phyloP scores from a whole-genome alignment of 2,797 vertebrate genomes.

The Thripadectes ignobilis region DNA sequence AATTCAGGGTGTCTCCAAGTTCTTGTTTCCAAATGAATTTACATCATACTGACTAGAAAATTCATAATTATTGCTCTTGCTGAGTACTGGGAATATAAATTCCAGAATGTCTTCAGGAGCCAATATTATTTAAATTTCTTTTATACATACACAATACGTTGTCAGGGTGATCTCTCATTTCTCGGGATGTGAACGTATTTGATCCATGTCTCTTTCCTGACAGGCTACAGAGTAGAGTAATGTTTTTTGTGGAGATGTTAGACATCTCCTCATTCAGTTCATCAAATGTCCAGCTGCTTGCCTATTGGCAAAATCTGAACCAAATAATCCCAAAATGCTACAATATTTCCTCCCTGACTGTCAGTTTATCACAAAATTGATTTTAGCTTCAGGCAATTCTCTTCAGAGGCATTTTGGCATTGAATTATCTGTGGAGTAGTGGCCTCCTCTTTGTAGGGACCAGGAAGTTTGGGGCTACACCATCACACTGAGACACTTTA shows the following conservation, averaged over 20 bases:
- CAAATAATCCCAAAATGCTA: neutral
- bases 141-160: neutral
- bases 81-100: neutral
- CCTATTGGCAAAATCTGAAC: neutral
- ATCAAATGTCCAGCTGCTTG: neutral
- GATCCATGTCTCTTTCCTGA: neutral
- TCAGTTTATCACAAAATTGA: conserved; percentile 9
- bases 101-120: neutral
- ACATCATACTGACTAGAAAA: neutral
- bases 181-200: neutral
- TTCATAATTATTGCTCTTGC: neutral
- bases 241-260: neutral
- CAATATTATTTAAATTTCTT: neutral
- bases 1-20: neutral
- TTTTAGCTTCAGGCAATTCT: neutral
- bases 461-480: neutral
- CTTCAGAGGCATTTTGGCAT: neutral
- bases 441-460: neutral
- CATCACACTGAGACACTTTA: neutral
- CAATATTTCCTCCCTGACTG: neutral
- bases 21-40: neutral
- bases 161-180: neutral
- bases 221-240: neutral
- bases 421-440: neutral
- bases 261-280: neutral